Evolutionary conservation across 2,888 invertebrate genomes (phyloP), one percentile per base, ranked within the genome.

Genomic region (Ashinkailepas kermadecensis): DNA sequence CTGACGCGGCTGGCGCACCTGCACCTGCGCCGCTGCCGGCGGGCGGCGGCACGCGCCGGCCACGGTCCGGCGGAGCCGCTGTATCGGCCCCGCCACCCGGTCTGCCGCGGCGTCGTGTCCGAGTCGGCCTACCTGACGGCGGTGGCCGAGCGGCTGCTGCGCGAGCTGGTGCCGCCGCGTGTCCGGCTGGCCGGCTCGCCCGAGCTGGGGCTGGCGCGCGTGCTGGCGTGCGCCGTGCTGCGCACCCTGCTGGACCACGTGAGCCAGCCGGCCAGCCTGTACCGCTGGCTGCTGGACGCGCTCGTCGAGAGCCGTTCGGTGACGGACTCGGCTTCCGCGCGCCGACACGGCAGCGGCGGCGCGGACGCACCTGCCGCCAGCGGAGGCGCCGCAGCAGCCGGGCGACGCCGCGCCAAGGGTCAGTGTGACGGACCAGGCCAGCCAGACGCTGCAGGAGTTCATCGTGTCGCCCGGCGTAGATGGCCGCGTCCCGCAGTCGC

Each of bases 211-310:
- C 74, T 74, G 74, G 56, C 21, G 21, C 74, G 74, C 9, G 10
- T 74, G 21, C 74, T 74, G 74, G 74, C 74, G 12, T 1, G 54
- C 74, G 15, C 54, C 21, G 18, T 74, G 54, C 74, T 74, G 74
- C 21, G 74, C 18, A 8, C 7, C 18, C 54, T 74, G 54, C 74
- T 74, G 7, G 74, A 74, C 21, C 54, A 15, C 18, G 54, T 74
- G 21, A 74, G 74, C 56, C 23, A 56, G 13, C 74, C 74, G 18
- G 74, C 54, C 21, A 21, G 0, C 21, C 56, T 74, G 56, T 21
- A 21, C 21, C 74, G 74, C 56, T 74, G 74, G 74, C 18, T 74
- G 21, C 74, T 74, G 74, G 74, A 74, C 11, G 74, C 74, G 18
- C 21, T 74, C 21, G 1, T 21, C 21, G 74, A 74, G 54, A 18